Base-by-base conservation (phyloP, 2,113 vertebrate species). In the Lepidothrix coronata region DNA sequence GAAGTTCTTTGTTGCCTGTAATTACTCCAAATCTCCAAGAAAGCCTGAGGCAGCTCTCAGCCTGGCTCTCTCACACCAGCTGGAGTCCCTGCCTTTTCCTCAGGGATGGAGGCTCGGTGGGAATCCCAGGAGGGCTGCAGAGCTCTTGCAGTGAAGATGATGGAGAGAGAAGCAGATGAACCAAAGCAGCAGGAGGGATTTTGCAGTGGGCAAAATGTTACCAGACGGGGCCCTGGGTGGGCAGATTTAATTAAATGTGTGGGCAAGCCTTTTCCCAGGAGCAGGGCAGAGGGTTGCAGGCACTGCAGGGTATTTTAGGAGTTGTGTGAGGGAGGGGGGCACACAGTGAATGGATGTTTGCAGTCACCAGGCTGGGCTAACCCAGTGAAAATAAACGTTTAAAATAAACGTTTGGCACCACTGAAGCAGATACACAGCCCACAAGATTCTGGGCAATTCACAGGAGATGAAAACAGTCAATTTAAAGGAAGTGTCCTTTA, bases 11-110 rank as follows among this genome's bases (percentile, higher is more conserved):
- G 44, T 55, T 89, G 67, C 48, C 80, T 72, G 68, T 92, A 73
- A 93, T 55, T 75, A 82, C 89, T 71, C 66, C 81, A 73, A 49
- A 72, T 43, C 68, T 74, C 91, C 84, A 35, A 13, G 88, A 93
- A 51, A 66, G 91, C 89, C 85, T 58, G 14, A 79, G 82, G 83
- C 79, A 48, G 52, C 49, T 81, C 92, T 82, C 78, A 78, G 80
- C 43, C 48, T 27, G 80, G 70, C 57, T 73, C 91, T 63, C 88
- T 91, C 51, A 8, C 22, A n/a, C 89, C 86, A 89, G 61, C 59
- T 80, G 84, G 84, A 86, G 76, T 23, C 66, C 62, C 30, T 82
- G 61, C 41, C 35, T 77, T 25, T 39, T 55, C 41, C 0, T 22
- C 76, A 14, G 75, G 62, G 54, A 12, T 46, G 72, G 27, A n/a